Evolutionary conservation across 2,888 invertebrate species (phyloP), one percentile per base, ranked within the genome.

Genomic region (Acleris holmiana): DNA sequence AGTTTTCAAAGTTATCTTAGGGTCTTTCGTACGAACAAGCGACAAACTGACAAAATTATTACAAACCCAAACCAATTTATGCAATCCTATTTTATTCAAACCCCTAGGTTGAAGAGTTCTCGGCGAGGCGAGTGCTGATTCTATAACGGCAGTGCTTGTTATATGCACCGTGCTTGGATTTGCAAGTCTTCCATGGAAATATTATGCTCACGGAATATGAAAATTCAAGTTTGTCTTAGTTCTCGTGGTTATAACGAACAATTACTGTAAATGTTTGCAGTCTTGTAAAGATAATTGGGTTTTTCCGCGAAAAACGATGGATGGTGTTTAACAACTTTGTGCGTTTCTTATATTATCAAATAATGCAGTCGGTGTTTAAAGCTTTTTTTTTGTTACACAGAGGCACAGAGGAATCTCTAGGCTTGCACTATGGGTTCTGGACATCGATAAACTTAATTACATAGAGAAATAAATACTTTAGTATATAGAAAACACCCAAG

Each of bases 51-150:
- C 29, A 29, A 29, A 29, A 29, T 29, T 29, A 29, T 29, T 51
- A 57, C 46, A 25, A 40, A 63, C 50, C 35, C 44, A 50, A 23
- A 57, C 50, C 35, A 63, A 63, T 63, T 63, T 57, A 63, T 62
- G 46, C 35, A 51, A 40, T 63, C 50, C 35, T 17, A 29, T 55
- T 55, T 62, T 57, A 62, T 51, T 57, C 63, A 53, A 53, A 58
- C 63, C 51, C 25, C 51, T 47, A 50, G 47, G 23, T 15, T 58
- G 40, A 40, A 57, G 62, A 62, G 56, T 44, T 46, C 29, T 55
- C 44, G 41, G 50, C 21, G 47, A 8, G 58, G 29, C 21, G 49
- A 62, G 49, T 25, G 44, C 51, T 47, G 63, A 53, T 63, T 63
- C 47, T 46, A 51, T 51, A 13, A 44, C 10, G 19, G 44, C n/a